Conservation (phyloP, 2,113 vertebrate species). For the Ceuthmochares aereus region DNA sequence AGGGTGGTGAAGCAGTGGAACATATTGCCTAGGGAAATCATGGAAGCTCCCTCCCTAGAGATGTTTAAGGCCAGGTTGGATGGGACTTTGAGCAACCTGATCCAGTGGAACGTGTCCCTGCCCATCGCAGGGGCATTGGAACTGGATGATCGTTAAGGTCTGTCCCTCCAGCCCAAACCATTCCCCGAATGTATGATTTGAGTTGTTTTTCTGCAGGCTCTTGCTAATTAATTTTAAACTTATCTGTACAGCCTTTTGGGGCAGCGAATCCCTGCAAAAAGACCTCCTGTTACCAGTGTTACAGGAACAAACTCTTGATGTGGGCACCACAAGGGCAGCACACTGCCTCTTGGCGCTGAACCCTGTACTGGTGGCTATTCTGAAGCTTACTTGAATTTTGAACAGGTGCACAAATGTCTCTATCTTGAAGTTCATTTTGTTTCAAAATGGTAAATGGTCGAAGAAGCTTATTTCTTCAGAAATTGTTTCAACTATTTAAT, state of each 20-base stretch:
- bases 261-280: background rate
- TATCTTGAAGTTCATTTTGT: constrained; percentile 3
- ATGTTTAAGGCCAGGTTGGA: too few species aligned
- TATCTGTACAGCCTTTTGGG: background rate
- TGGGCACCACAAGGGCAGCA: background rate
- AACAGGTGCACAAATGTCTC: background rate
- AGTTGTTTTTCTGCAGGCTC: background rate
- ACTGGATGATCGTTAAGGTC: too few species aligned
- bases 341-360: background rate
- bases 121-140: too few species aligned
- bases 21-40: too few species aligned
- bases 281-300: background rate
- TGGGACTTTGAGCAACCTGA: too few species aligned
- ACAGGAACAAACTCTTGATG: background rate
- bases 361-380: background rate
- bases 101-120: too few species aligned
- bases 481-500: background rate
- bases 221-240: background rate
- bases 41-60: too few species aligned
- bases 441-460: background rate
- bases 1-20: too few species aligned
- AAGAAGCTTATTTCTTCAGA: background rate
- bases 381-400: background rate
- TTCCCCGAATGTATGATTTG: too few species aligned
- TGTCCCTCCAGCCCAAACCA: too few species aligned